Percentiles rank a stretch among this genome's conserved stretches.
Conservation (phyloP, 1,140 invertebrate genomes). For the Aphaenogaster rudis region DNA sequence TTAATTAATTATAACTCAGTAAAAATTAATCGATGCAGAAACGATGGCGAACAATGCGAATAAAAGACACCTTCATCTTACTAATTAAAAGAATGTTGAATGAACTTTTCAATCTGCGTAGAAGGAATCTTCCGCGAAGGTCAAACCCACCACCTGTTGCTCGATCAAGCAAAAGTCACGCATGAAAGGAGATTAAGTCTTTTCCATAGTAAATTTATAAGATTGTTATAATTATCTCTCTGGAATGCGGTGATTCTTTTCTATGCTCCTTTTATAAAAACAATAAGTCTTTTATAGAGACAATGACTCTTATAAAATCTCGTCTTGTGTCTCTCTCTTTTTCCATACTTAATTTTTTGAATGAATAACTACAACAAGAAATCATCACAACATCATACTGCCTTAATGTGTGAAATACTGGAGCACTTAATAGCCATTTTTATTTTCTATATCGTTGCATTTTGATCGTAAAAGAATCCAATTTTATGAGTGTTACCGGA, state of each 20-base stretch:
- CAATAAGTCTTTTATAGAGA: background rate
- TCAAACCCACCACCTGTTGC: slow-evolving; percentile 74
- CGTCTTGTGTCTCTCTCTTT: background rate
- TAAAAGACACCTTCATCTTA: slow-evolving; percentile 7
- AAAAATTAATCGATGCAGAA: background rate
- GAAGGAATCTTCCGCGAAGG: slow-evolving; percentile 61
- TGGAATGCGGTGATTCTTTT: background rate
- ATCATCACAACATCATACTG: background rate
- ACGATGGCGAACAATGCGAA: background rate
- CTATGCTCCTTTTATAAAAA: background rate
- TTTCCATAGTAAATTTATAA: slow-evolving; percentile 36
- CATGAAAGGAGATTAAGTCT: slow-evolving; percentile 72
- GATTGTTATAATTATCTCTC: background rate
- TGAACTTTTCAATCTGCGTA: slow-evolving; percentile 48
- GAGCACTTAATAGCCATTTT: background rate
- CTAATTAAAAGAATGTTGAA: slow-evolving; percentile 12
- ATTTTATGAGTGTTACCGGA: background rate
- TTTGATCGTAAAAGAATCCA: background rate
- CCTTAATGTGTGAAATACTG: background rate
- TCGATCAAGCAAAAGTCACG: slow-evolving; percentile 73
- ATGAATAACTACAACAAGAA: background rate
- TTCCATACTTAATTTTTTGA: background rate
- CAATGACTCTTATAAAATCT: background rate
- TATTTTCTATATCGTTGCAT: background rate
- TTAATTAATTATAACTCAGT: background rate